A percentile compares a stretch with the other conserved stretches of the same genome.
These are phyloP conservation scores for Lepidotrigona ventralis DNA, from an alignment of 1,140 invertebrate genomes.

Conservation along the genomic window DNA sequence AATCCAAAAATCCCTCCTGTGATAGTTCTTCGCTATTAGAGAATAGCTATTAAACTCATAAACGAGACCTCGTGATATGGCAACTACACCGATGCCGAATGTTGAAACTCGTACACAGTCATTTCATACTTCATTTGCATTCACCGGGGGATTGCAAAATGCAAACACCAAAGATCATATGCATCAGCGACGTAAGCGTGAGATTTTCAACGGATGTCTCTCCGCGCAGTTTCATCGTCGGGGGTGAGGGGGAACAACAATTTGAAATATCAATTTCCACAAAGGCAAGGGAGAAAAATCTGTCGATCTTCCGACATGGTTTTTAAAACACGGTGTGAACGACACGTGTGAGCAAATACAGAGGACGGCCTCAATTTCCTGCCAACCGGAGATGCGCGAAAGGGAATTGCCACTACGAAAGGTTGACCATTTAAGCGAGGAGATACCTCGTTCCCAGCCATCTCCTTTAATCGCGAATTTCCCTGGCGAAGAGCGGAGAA, in stretches of 20 bases:
- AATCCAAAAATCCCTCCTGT: too few species aligned
- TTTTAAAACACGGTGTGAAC: neutral
- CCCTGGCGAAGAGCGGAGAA: neutral
- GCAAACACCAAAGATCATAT: too few species aligned
- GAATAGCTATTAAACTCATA: neutral
- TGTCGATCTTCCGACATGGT: neutral
- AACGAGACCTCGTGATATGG: neutral
- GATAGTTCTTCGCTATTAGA: too few species aligned
- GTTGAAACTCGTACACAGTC: neutral
- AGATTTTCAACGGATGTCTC: neutral
- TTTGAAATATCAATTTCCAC: neutral
- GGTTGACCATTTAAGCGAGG: neutral
- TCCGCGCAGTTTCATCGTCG: neutral
- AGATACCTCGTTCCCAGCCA: neutral
- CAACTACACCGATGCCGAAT: neutral
- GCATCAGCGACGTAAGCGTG: too few species aligned
- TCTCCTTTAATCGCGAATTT: constrained; percentile 20
- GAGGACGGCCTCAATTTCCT: constrained; percentile 17
- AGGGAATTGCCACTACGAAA: neutral
- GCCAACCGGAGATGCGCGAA: neutral
- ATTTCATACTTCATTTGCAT: neutral
- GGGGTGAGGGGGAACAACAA: too few species aligned
- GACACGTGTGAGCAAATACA: neutral
- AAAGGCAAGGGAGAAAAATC: too few species aligned
- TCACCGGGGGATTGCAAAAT: too few species aligned